These are phyloP conservation scores for Xerus inauris DNA, from an alignment of 2,113 vertebrate genomes.

Conservation along the genomic window DNA sequence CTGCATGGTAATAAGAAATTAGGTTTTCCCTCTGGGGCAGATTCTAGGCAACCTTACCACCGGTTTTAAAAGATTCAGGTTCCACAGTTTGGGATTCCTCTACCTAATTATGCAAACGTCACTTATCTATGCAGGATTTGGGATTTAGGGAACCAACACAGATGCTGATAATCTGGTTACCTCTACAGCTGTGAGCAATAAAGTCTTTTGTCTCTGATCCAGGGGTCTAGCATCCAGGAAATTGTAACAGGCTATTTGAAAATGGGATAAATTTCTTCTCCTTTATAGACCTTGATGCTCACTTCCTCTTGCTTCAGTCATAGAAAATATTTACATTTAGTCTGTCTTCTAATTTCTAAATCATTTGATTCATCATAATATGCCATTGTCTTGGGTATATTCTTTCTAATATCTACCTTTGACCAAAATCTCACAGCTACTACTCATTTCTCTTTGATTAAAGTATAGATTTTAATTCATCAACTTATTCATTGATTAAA, in stretches of 20 bases:
- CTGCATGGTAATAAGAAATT: not conserved
- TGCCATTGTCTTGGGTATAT: not conserved
- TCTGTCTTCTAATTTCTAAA: not conserved
- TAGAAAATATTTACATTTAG: not conserved
- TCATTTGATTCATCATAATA: not conserved
- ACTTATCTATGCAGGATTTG: not conserved
- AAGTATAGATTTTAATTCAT: not conserved
- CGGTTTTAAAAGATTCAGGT: not conserved
- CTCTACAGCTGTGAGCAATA: not conserved
- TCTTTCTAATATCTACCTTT: not conserved
- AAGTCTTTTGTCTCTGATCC: not conserved
- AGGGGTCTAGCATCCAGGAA: not conserved
- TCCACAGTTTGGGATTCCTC: not conserved
- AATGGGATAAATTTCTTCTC: not conserved
- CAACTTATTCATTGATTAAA: not conserved
- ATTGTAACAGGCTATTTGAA: not conserved
- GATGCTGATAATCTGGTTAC: not conserved
- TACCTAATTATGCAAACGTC: not conserved
- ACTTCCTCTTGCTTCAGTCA: not conserved
- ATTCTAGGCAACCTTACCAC: not conserved
- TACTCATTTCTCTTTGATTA: not conserved
- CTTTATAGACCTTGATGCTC: not conserved
- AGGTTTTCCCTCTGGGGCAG: not conserved
- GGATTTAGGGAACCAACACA: not conserved
- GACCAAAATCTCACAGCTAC: not conserved